phyloP scores from a whole-genome alignment of 1,140 invertebrate species.

The Anastrepha obliqua region DNA sequence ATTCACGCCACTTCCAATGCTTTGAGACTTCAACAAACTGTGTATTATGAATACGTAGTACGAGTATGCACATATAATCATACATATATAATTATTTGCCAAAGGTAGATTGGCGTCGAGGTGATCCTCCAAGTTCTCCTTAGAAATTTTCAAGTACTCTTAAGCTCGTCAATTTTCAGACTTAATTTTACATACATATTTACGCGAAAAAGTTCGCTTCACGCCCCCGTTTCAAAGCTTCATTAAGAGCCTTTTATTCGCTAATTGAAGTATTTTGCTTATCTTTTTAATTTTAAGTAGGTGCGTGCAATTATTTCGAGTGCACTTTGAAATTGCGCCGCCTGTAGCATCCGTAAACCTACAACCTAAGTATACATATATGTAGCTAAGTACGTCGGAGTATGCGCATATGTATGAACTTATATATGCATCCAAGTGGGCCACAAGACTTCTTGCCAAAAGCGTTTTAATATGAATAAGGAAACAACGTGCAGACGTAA shows the following conservation, averaged over 20 bases:
- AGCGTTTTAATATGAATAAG: too few relatives aligned
- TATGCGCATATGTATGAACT: too few relatives aligned
- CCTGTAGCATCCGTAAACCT: background rate
- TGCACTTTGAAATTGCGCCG: background rate
- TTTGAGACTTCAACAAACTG: background rate
- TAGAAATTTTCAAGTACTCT: slow-evolving; percentile 13
- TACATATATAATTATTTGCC: background rate
- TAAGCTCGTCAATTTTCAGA: slow-evolving; percentile 17
- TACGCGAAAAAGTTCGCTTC: too few relatives aligned
- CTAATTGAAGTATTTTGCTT: slow-evolving; percentile 46
- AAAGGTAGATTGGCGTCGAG: background rate
- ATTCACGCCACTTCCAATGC: background rate
- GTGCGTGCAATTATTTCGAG: slow-evolving; percentile 20
- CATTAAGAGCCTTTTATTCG: slow-evolving; percentile 7
- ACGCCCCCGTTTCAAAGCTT: background rate
- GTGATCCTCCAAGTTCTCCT: background rate
- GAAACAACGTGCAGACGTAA: too few relatives aligned
- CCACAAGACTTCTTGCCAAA: too few relatives aligned
- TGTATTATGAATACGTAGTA: background rate
- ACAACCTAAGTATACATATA: too few relatives aligned
- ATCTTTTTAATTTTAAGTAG: slow-evolving; percentile 34
- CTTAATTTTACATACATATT: background rate
- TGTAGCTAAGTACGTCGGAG: too few relatives aligned
- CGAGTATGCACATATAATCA: background rate
- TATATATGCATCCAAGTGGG: too few relatives aligned